Evolutionary conservation across 2,113 vertebrate genomes (phyloP), one percentile per base, ranked within the genome.

Genomic region (Serilophus lunatus): DNA sequence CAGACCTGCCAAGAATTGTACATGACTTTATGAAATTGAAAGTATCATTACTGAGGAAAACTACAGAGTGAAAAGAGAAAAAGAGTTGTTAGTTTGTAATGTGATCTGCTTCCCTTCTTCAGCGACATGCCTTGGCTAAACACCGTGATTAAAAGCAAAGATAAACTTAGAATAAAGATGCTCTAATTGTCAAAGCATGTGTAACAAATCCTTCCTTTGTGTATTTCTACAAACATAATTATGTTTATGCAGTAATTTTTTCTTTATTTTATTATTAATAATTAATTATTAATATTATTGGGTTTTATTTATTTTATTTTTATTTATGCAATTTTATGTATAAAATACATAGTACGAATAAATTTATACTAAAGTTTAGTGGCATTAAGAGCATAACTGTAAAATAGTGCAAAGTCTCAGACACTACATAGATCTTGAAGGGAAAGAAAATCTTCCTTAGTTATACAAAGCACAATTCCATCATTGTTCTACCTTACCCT

Each of bases 31-130:
- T 40, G 26, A 20, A 20, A 50, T 35, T 77, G 28, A 66, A 81
- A 95, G 19, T 31, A 11, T 33, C 35, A 23, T 45, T 56, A 60
- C 6, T 31, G 60, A 68, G 65, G 36, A 70, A 82, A 69, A 63
- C 40, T 36, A 49, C 0, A 9, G n/a, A 18, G 5, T 14, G 10
- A 42, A 38, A 29, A 2, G 4, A 14, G 5, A 3, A 26, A 68
- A 80, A 50, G 2, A 2, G 9, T 77, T 66, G 25, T 31, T 70
- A 71, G 59, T 51, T 56, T 74, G 18, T 23, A 38, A 6, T 22
- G 26, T 17, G 12, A 18, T 44, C 35, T 68, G 24, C 15, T 65
- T 75, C 28, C 18, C 13, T 45, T 79, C 49, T 82, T 45, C 45
- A 42, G 26, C 0, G 1, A n/a, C 40, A 56, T 72, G 33, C 17